Evolutionary conservation across 2,113 vertebrate genomes (phyloP).

Genomic region (Beaufortia kweichowensis): DNA sequence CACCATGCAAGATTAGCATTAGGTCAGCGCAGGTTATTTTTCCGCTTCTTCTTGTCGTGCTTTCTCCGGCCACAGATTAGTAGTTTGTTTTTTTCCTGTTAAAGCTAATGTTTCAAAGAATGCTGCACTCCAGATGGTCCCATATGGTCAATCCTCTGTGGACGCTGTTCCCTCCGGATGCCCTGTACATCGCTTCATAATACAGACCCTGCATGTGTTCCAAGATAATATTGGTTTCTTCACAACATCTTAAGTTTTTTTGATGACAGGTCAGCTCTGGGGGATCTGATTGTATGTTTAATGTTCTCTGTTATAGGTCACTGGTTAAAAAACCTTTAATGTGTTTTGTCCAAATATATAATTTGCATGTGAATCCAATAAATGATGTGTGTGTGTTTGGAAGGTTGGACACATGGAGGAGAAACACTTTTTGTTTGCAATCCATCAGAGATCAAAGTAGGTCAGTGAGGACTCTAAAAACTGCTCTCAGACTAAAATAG

Average conservation of each 20-base stretch:
- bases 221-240: constrained; percentile 47
- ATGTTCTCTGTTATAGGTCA: not conserved
- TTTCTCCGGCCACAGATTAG: not conserved
- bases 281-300: not conserved
- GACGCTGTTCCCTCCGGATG: constrained; percentile 16
- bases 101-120: constrained; percentile 46
- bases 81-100: not conserved
- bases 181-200: constrained; percentile 29
- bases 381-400: constrained; percentile 7
- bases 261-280: not conserved
- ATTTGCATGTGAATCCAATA: not conserved
- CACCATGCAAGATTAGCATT: not conserved
- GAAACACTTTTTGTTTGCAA: not conserved
- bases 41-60: not conserved
- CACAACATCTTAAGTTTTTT: no score
- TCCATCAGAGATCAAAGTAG: constrained; percentile 62
- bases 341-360: not conserved
- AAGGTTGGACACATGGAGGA: constrained; percentile 38
- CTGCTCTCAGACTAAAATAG: constrained; percentile 59
- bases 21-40: not conserved
- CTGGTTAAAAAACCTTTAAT: no score
- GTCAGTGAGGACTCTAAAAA: constrained; percentile 50
- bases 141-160: constrained; percentile 48
- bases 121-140: constrained; percentile 64
- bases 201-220: constrained; percentile 56